Base-by-base conservation (phyloP, 2,797 vertebrate species). In the Sebastes reedi region DNA sequence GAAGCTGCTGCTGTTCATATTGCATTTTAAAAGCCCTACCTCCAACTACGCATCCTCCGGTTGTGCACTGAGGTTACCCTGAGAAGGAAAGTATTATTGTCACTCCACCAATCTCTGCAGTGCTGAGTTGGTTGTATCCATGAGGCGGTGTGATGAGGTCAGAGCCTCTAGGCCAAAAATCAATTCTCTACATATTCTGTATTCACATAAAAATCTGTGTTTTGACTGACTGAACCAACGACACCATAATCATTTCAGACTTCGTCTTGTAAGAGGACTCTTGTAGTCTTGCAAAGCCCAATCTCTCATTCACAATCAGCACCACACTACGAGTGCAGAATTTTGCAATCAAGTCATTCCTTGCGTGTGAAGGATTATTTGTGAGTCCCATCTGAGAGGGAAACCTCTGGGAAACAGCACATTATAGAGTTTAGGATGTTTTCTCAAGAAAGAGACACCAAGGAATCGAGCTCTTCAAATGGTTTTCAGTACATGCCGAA, bases 401-500 rank as follows among this genome's bases (percentile, higher is more conserved):
- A 54, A n/a, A 54, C 8, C 8, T 55, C 34, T 39, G 52, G 39
- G 55, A 71, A 34, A 58, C 34, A 55, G 39, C 25, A 27, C 39
- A 50, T 64, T 25, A 30, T 5, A 18, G 8, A 32, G 55, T 65
- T 61, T 34, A 4, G 55, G 29, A 55, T 67, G 27, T 68, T 65
- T 70, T 52, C 34, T 75, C 29, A 25, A 34, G 16, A 69, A 64
- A 61, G 58, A 66, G 24, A 61, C 55, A 75, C 64, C 39, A 67
- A 75, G 27, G 64, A 77, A 82, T 72, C 11, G 27, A 55, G 29
- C 29, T 6, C 46, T 73, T 62, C 20, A 73, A 56, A 58, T 76
- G 60, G 46, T 64, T 80, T 73, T 70, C 52, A 74, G 34, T 42
- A 54, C 39, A 29, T 76, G 54, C 69, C 34, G 16, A 77, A 86